phyloP scores from a whole-genome alignment of 2,113 vertebrate species.

The Corythaeola cristata region DNA sequence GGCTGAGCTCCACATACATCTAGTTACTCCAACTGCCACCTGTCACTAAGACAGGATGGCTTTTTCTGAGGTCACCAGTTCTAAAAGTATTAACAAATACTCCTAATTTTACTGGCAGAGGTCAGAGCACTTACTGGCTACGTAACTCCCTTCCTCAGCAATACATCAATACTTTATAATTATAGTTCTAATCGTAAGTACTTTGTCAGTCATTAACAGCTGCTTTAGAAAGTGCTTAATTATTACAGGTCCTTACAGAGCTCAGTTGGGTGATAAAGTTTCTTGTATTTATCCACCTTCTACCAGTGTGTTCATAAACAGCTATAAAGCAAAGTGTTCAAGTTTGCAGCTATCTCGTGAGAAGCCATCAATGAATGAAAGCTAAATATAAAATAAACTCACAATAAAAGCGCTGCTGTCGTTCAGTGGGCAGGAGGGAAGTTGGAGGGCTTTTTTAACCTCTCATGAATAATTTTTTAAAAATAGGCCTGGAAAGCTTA shows the following conservation, averaged over 20 bases:
- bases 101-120: neutral
- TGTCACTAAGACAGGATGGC: neutral
- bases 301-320: neutral
- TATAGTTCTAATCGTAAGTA: neutral
- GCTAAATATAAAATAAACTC: neutral
- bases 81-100: neutral
- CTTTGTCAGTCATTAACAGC: neutral
- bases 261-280: neutral
- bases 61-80: neutral
- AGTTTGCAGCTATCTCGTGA: neutral
- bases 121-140: neutral
- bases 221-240: slow-evolving; percentile 10
- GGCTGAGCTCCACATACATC: accelerated
- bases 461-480: neutral
- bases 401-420: neutral
- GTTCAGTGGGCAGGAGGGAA: neutral
- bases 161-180: neutral
- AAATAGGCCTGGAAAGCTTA: neutral
- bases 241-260: neutral
- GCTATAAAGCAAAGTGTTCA: neutral
- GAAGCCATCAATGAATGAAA: neutral
- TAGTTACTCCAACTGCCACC: neutral
- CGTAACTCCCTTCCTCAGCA: neutral
- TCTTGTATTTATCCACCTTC: neutral
- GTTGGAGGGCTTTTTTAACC: neutral